These are phyloP conservation scores for Drosophila histrio DNA, from an alignment of 2,888 invertebrate genomes.

Conservation along the genomic window DNA sequence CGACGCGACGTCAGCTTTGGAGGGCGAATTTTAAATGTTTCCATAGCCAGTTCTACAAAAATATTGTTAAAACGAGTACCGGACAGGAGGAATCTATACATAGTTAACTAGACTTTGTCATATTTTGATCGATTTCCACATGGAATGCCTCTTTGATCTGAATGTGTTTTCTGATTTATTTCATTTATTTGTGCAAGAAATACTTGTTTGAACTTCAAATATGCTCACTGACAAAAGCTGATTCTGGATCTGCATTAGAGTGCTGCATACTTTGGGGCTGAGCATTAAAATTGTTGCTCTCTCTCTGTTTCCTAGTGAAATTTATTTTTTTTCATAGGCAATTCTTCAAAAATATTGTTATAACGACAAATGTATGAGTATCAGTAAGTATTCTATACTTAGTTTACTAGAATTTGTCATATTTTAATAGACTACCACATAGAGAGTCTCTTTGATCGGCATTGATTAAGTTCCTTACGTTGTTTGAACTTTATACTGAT, in stretches of 20 bases:
- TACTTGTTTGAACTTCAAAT: conserved; percentile 12
- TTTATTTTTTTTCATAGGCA: no score
- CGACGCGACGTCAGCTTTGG: conserved; percentile 59
- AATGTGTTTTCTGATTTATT: conserved; percentile 20
- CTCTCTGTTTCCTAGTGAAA: no score
- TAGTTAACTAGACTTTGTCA: conserved; percentile 32
- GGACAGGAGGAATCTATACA: conserved; percentile 14
- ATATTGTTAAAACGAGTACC: conserved; percentile 5
- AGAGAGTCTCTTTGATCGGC: no score
- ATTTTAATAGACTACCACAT: no score
- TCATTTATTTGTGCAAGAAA: background rate
- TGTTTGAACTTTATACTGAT: no score
- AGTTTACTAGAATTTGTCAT: no score
- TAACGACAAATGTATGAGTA: no score
- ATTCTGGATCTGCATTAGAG: background rate
- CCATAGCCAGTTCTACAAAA: conserved; percentile 13
- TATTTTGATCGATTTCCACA: conserved; percentile 36
- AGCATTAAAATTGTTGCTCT: no score
- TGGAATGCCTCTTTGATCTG: conserved; percentile 26
- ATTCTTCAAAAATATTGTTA: no score
- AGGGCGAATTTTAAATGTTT: conserved; percentile 66
- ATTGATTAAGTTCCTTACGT: no score
- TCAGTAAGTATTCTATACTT: no score
- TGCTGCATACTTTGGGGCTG: background rate
- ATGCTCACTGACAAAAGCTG: conserved; percentile 26